phyloP scores from a whole-genome alignment of 2,113 vertebrate genomes.

The Chionomys nivalis region DNA sequence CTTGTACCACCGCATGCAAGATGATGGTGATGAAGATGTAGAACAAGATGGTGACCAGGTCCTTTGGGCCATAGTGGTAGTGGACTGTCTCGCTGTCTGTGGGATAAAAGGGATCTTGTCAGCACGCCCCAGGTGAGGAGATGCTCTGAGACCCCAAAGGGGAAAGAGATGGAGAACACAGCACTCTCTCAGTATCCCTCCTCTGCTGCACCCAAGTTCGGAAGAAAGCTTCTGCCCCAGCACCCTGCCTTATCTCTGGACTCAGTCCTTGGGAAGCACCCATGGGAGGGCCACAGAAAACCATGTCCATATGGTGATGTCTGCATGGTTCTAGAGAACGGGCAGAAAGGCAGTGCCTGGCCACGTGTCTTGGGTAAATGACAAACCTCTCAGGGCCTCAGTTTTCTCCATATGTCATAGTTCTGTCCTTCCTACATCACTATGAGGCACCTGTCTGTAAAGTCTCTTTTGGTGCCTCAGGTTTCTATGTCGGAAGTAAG shows the following conservation, averaged over 20 bases:
- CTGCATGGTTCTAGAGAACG: accelerated
- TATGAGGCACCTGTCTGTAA: neutral
- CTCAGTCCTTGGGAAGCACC: neutral
- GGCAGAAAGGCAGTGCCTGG: neutral
- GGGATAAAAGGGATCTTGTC: slow-evolving; percentile 50
- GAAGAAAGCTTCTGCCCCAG: neutral
- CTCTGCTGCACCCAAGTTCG: neutral
- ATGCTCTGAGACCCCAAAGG: neutral
- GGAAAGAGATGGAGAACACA: neutral
- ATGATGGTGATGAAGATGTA: slow-evolving; percentile 96
- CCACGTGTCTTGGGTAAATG: neutral
- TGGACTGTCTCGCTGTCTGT: slow-evolving; percentile 93
- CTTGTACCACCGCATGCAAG: slow-evolving; percentile 96
- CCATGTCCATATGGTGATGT: accelerated
- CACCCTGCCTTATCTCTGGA: neutral
- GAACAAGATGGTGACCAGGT: slow-evolving; percentile 95
- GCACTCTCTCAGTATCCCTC: neutral
- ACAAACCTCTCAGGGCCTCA: neutral
- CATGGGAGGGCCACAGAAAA: neutral
- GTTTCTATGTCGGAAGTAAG: neutral
- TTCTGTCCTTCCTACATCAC: neutral
- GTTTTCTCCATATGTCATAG: neutral
- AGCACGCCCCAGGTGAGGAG: neutral
- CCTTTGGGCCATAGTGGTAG: slow-evolving; percentile 96
- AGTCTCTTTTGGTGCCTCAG: neutral